These are phyloP conservation scores for Tetragnatha versicolor DNA, from an alignment of 1,140 invertebrate species.

Conservation along the genomic window DNA sequence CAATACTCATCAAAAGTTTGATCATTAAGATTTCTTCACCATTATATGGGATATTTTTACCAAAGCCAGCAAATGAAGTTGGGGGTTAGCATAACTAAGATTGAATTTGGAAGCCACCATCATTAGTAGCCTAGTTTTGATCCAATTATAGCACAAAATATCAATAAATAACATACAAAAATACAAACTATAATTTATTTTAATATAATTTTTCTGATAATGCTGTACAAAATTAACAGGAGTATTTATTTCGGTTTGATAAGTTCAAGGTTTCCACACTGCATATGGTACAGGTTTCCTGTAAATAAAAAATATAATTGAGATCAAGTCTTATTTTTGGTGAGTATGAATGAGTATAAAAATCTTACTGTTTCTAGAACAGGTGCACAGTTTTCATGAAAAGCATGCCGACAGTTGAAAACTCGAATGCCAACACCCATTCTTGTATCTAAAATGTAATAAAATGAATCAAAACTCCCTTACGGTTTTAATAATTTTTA, in stretches of 20 bases:
- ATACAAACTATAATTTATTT: neutral
- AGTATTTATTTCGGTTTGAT: neutral
- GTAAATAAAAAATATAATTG: neutral
- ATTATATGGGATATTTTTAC: too few species aligned
- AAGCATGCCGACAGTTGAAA: conserved; percentile 89
- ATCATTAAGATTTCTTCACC: too few species aligned
- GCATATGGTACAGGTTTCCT: conserved; percentile 52
- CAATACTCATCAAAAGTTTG: too few species aligned
- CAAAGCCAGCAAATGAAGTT: too few species aligned
- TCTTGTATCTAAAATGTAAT: conserved; percentile 66
- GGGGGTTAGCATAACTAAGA: too few species aligned
- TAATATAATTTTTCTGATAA: too few species aligned
- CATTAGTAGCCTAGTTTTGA: too few species aligned
- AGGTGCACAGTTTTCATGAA: conserved; percentile 82
- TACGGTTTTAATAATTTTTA: too few species aligned
- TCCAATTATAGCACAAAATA: too few species aligned
- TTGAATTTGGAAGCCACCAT: too few species aligned
- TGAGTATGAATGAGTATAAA: neutral
- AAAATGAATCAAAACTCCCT: too few species aligned
- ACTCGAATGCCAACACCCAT: conserved; percentile 75
- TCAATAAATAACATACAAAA: neutral
- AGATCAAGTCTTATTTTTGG: neutral
- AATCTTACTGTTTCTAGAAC: neutral
- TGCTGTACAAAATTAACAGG: too few species aligned
- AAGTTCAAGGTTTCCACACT: conserved; percentile 10